These are phyloP conservation scores for Rosalia funebris DNA, from an alignment of 2,888 invertebrate species.

Conservation along the genomic window DNA sequence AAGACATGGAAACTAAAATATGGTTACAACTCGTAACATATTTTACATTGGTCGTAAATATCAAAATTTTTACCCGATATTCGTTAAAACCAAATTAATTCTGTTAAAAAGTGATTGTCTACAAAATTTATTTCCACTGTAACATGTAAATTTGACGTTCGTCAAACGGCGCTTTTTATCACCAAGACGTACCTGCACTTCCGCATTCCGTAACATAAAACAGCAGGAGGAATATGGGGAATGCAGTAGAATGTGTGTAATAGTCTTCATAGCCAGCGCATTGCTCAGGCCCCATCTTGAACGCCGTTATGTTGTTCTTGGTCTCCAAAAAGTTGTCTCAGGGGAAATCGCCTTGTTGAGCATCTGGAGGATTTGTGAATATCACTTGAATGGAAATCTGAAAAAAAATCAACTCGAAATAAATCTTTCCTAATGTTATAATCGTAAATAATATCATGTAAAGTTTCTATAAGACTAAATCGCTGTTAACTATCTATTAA, in stretches of 20 bases:
- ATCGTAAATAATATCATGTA: too few species aligned
- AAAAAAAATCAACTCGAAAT: too few species aligned
- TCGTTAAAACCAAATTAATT: too few species aligned
- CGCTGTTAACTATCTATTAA: too few species aligned
- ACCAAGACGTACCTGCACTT: conserved; percentile 46
- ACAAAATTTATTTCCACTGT: too few species aligned
- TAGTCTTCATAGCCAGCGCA: conserved; percentile 55
- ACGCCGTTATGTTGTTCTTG: conserved; percentile 21
- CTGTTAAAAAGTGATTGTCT: too few species aligned
- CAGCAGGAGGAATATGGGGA: conserved; percentile 49
- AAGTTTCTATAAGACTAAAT: too few species aligned
- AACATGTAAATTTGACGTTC: conserved; percentile 5
- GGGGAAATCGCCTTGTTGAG: background rate
- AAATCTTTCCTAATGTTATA: too few species aligned
- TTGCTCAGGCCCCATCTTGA: conserved; percentile 54
- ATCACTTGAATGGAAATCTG: background rate
- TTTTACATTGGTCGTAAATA: too few species aligned
- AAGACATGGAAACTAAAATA: too few species aligned
- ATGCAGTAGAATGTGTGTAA: conserved; percentile 48
- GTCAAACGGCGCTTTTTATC: background rate
- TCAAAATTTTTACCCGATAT: too few species aligned
- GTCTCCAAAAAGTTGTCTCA: background rate
- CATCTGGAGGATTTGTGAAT: background rate
- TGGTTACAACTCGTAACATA: too few species aligned
- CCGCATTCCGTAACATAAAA: conserved; percentile 43